A percentile compares a stretch with the other conserved stretches of the same genome.
Conservation (phyloP, 2,113 vertebrate species). For the Lepidothrix coronata region DNA sequence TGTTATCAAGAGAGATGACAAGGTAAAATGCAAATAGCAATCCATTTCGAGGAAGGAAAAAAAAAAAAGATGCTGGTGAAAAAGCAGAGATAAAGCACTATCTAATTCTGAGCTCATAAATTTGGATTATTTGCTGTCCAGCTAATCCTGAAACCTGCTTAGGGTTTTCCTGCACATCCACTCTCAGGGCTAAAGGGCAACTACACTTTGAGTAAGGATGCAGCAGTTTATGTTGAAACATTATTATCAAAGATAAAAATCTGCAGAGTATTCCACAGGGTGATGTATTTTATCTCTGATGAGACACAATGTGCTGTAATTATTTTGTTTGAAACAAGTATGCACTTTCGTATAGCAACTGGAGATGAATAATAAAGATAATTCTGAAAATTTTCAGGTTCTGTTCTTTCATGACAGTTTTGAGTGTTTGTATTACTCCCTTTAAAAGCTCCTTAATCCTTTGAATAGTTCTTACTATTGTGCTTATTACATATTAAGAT, state of each 20-base stretch:
- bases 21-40: neutral
- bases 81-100: neutral
- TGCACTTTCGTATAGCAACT: neutral
- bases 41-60: neutral
- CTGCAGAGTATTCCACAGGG: neutral
- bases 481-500: neutral
- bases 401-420: neutral
- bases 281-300: neutral
- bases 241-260: neutral
- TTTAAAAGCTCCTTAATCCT: conserved; percentile 18
- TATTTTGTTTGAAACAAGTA: conserved; percentile 2
- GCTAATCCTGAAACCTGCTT: neutral
- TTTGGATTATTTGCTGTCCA: neutral
- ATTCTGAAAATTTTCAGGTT: neutral
- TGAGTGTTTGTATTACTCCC: neutral
- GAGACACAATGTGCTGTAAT: neutral
- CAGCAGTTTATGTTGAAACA: neutral
- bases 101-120: neutral
- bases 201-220: neutral
- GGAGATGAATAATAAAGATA: neutral
- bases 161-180: neutral
- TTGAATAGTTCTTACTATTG: neutral
- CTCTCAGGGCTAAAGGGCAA: neutral
- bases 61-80: neutral
- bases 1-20: neutral